Base-by-base conservation (phyloP, 2,888 invertebrate species). In the Baronia brevicornis region DNA sequence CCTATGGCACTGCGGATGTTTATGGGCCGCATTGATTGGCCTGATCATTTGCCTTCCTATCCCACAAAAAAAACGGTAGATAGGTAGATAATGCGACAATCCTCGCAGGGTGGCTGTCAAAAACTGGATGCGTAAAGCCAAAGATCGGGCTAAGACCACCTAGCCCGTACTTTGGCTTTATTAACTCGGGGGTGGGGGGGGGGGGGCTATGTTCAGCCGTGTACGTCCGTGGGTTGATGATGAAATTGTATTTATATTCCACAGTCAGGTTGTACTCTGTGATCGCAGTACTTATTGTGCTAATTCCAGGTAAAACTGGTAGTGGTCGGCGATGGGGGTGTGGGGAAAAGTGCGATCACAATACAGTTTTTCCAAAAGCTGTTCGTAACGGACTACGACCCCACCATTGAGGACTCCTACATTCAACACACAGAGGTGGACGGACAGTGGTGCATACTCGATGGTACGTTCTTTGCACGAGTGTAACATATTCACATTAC, bases 271-370 rank as follows among this genome's bases (percentile, higher is more conserved):
- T 5, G 2, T 5, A 9, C 13, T 5, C 8, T 22, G 6, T 12
- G 3, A 18, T 9, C 3, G 20, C n/a, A n/a, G n/a, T n/a, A n/a
- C n/a, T 6, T 9, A n/a, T 10, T 24, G 12, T 15, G 1, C 0
- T 18, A 4, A 2, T 41, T 60, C 0, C 65, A 84, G 82, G 94
- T 94, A 62, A 96, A 96, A 71, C 71, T 96, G 60, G 96, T 96
- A 41, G 96, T 97, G 42, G 95, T 96, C 9, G 96, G 96, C 3
- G 96, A 96, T 75, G 97, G 96, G 43, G 96, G 96, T 46, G 96
- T 97, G 33, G 96, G 96, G 43, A 97, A 97, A 84, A 94, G 94
- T 55, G 95, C 96, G n/a, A 89, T 97, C 54, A 97, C 97, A n/a
- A 96, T 96, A 64, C 95, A 97, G 82, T 95, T 95, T 80, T 96